These are phyloP conservation scores for Platycercus adscitus DNA, from an alignment of 2,113 vertebrate genomes.

Conservation along the genomic window DNA sequence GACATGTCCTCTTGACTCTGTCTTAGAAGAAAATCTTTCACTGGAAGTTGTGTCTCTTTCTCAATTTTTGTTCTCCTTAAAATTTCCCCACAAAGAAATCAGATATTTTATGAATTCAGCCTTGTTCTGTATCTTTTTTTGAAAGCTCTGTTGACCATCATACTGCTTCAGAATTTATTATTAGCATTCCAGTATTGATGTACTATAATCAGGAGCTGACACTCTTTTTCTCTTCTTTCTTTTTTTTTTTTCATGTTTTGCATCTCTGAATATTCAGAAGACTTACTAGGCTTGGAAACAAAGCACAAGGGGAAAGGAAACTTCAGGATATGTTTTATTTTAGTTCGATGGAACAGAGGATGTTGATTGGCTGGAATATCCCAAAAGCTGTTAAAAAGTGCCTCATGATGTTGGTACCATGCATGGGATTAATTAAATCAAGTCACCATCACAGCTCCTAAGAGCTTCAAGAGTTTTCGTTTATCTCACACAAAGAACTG, in stretches of 20 bases:
- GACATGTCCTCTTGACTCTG: neutral
- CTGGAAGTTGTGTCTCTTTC: neutral
- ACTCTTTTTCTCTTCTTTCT: neutral
- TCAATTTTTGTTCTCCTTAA: neutral
- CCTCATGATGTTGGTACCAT: neutral
- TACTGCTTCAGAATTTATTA: neutral
- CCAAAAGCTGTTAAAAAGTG: neutral
- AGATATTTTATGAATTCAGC: neutral
- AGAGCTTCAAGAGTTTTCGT: neutral
- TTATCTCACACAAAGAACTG: neutral
- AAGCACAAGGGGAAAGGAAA: neutral
- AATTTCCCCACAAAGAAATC: neutral
- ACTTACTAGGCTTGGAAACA: neutral
- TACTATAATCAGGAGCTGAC: neutral
- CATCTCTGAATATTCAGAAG: neutral
- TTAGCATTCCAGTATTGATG: neutral
- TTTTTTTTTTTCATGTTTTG: neutral
- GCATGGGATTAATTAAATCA: neutral
- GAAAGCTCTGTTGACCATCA: neutral
- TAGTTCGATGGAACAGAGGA: neutral
- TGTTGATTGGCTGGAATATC: neutral
- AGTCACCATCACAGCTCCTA: neutral
- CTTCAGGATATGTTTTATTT: neutral
- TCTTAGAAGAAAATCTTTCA: neutral
- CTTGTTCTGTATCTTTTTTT: neutral